Evolutionary conservation across 37 sponge, comb jelly and placozoan genomes (phyloP).

Genomic region (Aplysina aerophoba): DNA sequence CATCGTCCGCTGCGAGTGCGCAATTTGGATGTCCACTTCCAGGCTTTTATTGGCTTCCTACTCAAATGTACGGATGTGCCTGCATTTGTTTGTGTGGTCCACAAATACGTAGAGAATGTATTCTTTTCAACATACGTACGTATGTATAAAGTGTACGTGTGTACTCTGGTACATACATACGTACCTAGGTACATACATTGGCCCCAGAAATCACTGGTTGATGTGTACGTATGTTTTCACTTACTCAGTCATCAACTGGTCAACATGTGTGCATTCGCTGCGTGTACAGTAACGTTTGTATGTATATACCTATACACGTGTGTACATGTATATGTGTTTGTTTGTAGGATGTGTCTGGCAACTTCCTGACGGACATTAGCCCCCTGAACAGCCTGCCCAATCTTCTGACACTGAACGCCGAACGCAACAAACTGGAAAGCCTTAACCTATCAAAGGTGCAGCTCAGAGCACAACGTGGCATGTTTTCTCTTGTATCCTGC

Average conservation of each 20-base stretch:
- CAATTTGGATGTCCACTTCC: too few relatives aligned
- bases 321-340: background rate
- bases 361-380: conserved; percentile 77
- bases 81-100: too few relatives aligned
- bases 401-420: conserved; percentile 87
- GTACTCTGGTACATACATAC: too few relatives aligned
- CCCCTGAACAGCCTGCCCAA: conserved; percentile 69
- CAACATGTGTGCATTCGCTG: background rate
- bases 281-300: background rate
- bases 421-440: conserved; percentile 78
- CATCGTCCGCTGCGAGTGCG: too few relatives aligned
- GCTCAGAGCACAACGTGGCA: background rate
- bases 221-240: too few relatives aligned
- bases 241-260: background rate
- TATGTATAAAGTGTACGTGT: background rate
- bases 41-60: too few relatives aligned
- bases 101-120: too few relatives aligned
- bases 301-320: background rate
- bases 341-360: conserved; percentile 84
- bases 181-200: too few relatives aligned
- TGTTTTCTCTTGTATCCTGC: background rate
- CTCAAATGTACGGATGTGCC: too few relatives aligned
- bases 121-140: too few relatives aligned
- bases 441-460: conserved; percentile 63
- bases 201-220: too few relatives aligned